These are phyloP conservation scores for Agelas oroides DNA, from an alignment of 37 sponge, comb jelly and placozoan species.

Conservation along the genomic window DNA sequence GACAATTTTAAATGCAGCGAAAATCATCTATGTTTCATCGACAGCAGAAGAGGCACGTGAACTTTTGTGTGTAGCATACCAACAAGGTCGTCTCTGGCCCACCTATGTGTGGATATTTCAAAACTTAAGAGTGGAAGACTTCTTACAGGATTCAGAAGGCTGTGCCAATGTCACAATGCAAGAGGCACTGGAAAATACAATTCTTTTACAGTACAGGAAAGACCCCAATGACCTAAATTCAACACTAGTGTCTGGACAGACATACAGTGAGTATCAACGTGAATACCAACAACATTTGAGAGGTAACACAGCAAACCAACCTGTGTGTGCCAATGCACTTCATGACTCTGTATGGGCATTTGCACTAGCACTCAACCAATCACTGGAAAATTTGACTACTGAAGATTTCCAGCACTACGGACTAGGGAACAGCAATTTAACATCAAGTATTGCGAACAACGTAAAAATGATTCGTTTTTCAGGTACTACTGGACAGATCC, in stretches of 20 bases:
- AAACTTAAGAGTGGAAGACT: background rate
- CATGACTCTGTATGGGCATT: conserved; percentile 58
- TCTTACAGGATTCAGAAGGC: background rate
- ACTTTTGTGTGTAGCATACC: background rate
- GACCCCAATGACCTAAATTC: no score
- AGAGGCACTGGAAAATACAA: conserved; percentile 9
- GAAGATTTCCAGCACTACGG: background rate
- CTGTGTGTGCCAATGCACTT: conserved; percentile 5
- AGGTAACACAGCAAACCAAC: background rate
- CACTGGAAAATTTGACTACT: background rate
- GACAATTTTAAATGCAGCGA: background rate
- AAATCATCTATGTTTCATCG: conserved; percentile 13
- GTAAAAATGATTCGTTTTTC: conserved; percentile 3
- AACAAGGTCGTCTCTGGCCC: conserved; percentile 19
- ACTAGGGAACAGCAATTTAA: conserved; percentile 11
- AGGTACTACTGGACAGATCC: conserved; percentile 34
- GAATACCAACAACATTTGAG: background rate
- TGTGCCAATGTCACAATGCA: conserved; percentile 13
- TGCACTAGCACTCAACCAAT: conserved; percentile 47
- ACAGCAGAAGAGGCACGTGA: conserved; percentile 6
- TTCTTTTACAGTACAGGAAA: background rate
- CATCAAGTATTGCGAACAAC: background rate
- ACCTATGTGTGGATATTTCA: conserved; percentile 43
- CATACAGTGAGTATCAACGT: no score
- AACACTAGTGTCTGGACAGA: no score